These are phyloP conservation scores for Bolborhynchus lineola DNA, from an alignment of 2,113 vertebrate species.

Conservation along the genomic window DNA sequence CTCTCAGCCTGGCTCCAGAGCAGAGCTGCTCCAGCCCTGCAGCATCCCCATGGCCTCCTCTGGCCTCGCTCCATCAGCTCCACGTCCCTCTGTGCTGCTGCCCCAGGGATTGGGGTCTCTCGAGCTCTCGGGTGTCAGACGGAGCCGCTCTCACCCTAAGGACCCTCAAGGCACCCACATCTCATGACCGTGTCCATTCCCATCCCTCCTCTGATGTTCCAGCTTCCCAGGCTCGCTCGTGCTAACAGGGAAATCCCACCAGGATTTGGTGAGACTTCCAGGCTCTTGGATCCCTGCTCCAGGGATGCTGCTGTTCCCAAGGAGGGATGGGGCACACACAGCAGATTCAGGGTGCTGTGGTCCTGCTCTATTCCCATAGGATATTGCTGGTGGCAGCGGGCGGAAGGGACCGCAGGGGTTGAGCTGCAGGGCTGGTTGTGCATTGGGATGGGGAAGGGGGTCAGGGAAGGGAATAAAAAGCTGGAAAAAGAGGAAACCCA, in stretches of 20 bases:
- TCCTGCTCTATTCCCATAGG: not conserved
- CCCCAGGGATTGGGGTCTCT: not conserved
- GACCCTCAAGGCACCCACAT: not conserved
- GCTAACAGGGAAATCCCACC: not conserved
- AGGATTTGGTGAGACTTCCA: not conserved
- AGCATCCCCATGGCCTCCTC: not conserved
- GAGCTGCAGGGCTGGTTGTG: not conserved
- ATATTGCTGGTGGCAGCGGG: not conserved
- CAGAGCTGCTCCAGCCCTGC: no score
- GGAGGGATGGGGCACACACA: not conserved
- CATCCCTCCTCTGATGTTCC: not conserved
- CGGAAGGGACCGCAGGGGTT: no score
- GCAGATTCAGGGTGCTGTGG: not conserved
- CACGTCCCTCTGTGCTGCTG: no score
- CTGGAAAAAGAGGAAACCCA: not conserved
- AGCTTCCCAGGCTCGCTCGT: no score
- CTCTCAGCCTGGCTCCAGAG: no score
- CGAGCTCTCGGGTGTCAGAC: not conserved
- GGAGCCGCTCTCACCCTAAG: not conserved
- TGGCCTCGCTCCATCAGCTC: no score
- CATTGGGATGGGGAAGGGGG: no score
- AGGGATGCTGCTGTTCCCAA: fast-evolving
- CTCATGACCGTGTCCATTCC: not conserved
- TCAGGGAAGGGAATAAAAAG: not conserved
- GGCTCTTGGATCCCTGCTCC: not conserved